A percentile compares a stretch with the other conserved stretches of the same genome.
Evolutionary conservation across 1,140 invertebrate species (phyloP).

Genomic region (Drosophila truncata): DNA sequence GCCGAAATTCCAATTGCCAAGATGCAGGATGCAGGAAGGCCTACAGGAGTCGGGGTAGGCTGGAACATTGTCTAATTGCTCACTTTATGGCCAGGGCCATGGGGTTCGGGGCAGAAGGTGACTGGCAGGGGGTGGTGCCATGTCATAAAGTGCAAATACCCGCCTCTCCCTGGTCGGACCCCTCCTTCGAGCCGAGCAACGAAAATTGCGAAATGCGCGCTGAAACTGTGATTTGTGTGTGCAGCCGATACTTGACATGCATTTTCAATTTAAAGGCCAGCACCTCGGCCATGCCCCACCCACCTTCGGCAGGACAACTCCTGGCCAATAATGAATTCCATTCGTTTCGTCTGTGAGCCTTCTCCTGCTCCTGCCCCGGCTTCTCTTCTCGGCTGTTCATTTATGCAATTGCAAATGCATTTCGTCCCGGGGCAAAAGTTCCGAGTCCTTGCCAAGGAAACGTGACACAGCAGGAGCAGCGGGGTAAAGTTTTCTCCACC

Average conservation of each 20-base stretch:
- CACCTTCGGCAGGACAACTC: constrained; percentile 26
- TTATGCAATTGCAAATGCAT: constrained; percentile 72
- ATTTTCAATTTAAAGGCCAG: constrained; percentile 76
- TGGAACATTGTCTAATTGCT: constrained; percentile 78
- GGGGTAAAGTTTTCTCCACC: constrained; percentile 14
- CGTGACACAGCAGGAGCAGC: constrained; percentile 39
- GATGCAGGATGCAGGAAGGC: constrained; percentile 33
- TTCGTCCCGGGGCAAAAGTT: constrained; percentile 54
- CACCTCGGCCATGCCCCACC: constrained; percentile 43
- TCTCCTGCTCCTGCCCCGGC: too few relatives aligned
- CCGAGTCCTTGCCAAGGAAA: constrained; percentile 48
- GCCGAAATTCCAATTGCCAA: constrained; percentile 77
- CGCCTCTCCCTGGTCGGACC: constrained; percentile 25
- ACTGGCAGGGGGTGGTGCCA: constrained; percentile 21
- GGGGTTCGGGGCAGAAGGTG: not conserved
- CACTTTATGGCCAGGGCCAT: constrained; percentile 55
- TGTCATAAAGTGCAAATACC: constrained; percentile 74
- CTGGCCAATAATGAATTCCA: constrained; percentile 81
- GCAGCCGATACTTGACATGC: constrained; percentile 73
- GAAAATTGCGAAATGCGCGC: constrained; percentile 53
- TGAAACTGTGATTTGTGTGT: constrained; percentile 69
- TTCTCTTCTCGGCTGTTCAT: constrained; percentile 40
- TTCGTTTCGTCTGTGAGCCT: constrained; percentile 69
- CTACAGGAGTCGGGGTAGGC: constrained; percentile 6
- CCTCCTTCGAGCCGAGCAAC: constrained; percentile 27